phyloP scores from a whole-genome alignment of 2,888 invertebrate genomes.

The Rhamnusium bicolor region DNA sequence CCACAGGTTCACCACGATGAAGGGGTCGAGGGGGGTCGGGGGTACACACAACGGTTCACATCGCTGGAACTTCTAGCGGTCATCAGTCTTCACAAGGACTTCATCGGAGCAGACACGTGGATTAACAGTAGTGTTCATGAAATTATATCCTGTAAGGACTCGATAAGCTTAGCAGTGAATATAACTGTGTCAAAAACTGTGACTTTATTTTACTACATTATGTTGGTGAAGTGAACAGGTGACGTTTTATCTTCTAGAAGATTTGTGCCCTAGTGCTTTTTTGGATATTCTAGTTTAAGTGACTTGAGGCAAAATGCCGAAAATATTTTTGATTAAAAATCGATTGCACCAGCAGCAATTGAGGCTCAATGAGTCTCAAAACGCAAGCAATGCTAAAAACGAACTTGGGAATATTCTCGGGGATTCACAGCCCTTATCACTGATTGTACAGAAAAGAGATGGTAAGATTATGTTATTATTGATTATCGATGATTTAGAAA shows the following conservation, averaged over 20 bases:
- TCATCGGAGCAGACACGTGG: slow-evolving; percentile 61
- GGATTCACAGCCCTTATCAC: slow-evolving; percentile 76
- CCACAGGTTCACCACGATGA: slow-evolving; percentile 62
- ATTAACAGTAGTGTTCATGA: slow-evolving; percentile 27
- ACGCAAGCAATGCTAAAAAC: slow-evolving; percentile 78
- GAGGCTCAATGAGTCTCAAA: slow-evolving; percentile 86
- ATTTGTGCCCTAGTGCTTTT: slow-evolving; percentile 33
- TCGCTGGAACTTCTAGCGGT: slow-evolving; percentile 64
- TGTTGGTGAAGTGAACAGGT: slow-evolving; percentile 34
- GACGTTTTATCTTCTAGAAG: slow-evolving; percentile 6
- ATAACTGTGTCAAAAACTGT: slow-evolving; percentile 2
- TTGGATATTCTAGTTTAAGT: slow-evolving; percentile 36
- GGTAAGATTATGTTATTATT: slow-evolving; percentile 68
- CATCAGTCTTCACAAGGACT: slow-evolving; percentile 70
- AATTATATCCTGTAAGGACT: slow-evolving; percentile 24
- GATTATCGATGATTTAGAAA: no score
- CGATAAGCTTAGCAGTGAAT: slow-evolving; percentile 6
- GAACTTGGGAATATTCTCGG: slow-evolving; percentile 72
- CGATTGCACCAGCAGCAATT: slow-evolving; percentile 93
- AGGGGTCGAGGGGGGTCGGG: slow-evolving; percentile 58
- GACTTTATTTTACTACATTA: slow-evolving; percentile 1
- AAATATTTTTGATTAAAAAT: slow-evolving; percentile 93
- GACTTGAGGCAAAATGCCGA: slow-evolving; percentile 80
- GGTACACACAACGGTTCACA: slow-evolving; percentile 67
- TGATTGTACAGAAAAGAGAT: slow-evolving; percentile 73